Evolutionary conservation across 2,797 vertebrate species (phyloP).

Genomic region (Aldrovandia affinis): DNA sequence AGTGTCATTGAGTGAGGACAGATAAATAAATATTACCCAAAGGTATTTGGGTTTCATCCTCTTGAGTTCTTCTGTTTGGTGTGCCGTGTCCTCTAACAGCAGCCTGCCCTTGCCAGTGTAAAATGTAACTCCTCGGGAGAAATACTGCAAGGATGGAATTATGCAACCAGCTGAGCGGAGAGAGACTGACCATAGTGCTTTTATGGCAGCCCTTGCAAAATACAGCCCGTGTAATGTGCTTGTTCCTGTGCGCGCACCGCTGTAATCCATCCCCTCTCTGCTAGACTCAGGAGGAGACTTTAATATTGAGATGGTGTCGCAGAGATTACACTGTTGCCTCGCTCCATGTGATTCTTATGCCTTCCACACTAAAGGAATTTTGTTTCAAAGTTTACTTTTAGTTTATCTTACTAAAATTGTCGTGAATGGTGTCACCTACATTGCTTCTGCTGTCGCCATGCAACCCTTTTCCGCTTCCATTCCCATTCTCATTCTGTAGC

Average conservation of each 20-base stretch:
- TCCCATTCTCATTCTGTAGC: neutral
- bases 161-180: constrained; percentile 56
- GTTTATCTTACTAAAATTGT: neutral
- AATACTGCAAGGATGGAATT: constrained; percentile 52
- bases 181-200: constrained; percentile 43
- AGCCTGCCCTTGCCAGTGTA: constrained; percentile 42
- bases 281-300: constrained; percentile 3
- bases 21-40: neutral
- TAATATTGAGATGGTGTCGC: neutral
- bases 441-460: neutral
- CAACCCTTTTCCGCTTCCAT: neutral
- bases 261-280: neutral
- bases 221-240: neutral
- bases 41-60: constrained; percentile 21
- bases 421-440: neutral
- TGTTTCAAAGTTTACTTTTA: too few relatives aligned
- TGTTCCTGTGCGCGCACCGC: neutral
- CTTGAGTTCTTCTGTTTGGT: constrained; percentile 5
- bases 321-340: constrained; percentile 19
- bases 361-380: neutral
- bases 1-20: neutral
- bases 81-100: constrained; percentile 23
- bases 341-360: neutral
- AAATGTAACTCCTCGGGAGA: constrained; percentile 30
- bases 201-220: constrained; percentile 44